phyloP scores from a whole-genome alignment of 2,797 vertebrate species.

The Megaceryle alcyon region DNA sequence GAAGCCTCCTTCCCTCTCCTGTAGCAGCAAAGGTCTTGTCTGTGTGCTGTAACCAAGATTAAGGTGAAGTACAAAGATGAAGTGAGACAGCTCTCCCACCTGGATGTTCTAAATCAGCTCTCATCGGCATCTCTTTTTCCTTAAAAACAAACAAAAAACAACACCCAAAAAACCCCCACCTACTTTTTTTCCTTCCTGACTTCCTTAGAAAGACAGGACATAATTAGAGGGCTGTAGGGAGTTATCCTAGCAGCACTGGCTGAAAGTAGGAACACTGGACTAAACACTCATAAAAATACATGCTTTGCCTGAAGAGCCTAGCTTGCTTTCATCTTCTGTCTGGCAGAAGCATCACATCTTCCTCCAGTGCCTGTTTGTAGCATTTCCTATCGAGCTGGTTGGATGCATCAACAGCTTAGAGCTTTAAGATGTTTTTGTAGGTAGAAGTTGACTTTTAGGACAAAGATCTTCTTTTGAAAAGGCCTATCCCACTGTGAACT shows the following conservation, averaged over 20 bases:
- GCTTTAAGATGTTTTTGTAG: background rate
- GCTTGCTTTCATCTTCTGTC: background rate
- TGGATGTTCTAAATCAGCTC: background rate
- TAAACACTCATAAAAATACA: background rate
- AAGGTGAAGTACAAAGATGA: background rate
- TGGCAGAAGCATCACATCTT: background rate
- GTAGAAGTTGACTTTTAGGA: background rate
- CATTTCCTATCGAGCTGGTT: background rate
- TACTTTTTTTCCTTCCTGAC: background rate
- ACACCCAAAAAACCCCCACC: no score
- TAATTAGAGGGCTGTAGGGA: background rate
- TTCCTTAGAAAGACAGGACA: background rate
- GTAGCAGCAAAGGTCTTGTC: background rate
- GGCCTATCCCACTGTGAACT: background rate
- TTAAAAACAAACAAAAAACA: background rate
- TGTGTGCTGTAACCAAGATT: background rate
- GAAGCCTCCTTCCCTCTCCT: background rate
- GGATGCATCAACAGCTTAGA: background rate
- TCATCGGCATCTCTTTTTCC: background rate
- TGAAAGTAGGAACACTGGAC: background rate
- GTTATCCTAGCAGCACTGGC: background rate
- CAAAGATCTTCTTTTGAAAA: background rate
- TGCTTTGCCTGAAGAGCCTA: background rate
- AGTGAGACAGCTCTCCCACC: background rate
- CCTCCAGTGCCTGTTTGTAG: background rate